Percentiles rank a stretch among this genome's conserved stretches.
Conservation (phyloP, 2,113 vertebrate species). For the Hippocampus comes region DNA sequence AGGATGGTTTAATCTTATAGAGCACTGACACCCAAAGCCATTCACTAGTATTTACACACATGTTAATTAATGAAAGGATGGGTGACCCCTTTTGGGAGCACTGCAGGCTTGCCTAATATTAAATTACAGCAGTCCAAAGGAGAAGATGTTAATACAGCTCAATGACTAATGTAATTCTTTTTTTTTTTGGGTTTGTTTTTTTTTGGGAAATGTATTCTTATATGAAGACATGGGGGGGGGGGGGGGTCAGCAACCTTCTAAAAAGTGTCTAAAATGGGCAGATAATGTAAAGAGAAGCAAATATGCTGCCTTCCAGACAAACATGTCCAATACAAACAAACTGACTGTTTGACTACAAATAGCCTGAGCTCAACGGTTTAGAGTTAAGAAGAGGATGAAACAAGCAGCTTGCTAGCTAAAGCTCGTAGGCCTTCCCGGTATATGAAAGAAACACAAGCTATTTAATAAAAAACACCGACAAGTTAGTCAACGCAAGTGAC, state of each 20-base stretch:
- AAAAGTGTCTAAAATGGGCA: conserved; percentile 5
- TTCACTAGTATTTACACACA: not conserved
- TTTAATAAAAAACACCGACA: not conserved
- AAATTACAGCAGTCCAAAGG: not conserved
- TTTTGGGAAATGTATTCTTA: not conserved
- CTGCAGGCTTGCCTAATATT: not conserved
- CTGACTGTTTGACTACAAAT: conserved; percentile 11
- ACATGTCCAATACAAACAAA: not conserved
- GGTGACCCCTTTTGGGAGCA: not conserved
- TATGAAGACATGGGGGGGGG: not conserved
- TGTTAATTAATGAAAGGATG: conserved; percentile 6
- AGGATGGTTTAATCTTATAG: not conserved
- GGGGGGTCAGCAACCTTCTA: too few species aligned
- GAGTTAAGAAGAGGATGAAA: conserved; percentile 43
- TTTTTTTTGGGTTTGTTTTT: not conserved
- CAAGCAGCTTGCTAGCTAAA: conserved; percentile 45
- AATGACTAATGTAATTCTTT: not conserved
- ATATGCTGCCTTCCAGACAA: not conserved
- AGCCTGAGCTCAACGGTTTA: conserved; percentile 30
- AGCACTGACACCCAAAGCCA: not conserved
- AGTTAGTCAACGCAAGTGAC: not conserved
- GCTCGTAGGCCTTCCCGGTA: conserved; percentile 21
- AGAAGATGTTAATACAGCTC: not conserved
- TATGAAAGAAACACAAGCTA: not conserved
- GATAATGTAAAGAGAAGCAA: not conserved